Base-by-base conservation (phyloP, 2,113 vertebrate genomes). In the Tiliqua scincoides region DNA sequence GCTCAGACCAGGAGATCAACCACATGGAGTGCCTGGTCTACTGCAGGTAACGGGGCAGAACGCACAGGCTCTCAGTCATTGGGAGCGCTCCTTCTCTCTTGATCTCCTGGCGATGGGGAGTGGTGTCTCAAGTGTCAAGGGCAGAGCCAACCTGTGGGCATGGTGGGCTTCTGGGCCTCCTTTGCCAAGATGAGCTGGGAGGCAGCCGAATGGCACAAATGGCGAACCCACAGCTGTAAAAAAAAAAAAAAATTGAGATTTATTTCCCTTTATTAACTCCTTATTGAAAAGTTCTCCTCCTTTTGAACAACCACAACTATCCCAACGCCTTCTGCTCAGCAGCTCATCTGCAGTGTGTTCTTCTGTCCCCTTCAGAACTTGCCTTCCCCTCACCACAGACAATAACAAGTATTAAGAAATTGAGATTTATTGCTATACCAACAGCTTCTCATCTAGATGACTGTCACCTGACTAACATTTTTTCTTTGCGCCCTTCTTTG, bases 11-110 rank as follows among this genome's bases (percentile, higher is more conserved):
- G 83, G 98, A 99, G 89, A 99, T 99, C 95, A 99, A 99, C 94
- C 98, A 99, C 95, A 97, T 98, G 97, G 98, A 98, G 87, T 99
- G 99, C 85, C 97, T 99, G 82, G 98, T 99, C 61, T 99, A 97
- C 96, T 96, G 97, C 97, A 97, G 98, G 99, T 99, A 86, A 86
- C 59, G 5, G 23, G 37, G 17, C 96, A 94, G 96, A 4, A 48
- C 43, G 4, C 43, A 48, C n/a, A n/a, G n/a, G n/a, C n/a, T n/a
- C n/a, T n/a, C n/a, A n/a, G 63, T 0, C 0, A 35, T 4, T 35
- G 71, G 37, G 71, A 7, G 17, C 3, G 3, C 62, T 32, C 10
- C 3, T 2, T 37, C 2, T 6, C 65, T 30, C 1, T 32, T 18
- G 21, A 9, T 15, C 30, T 63, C 37, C 82, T 84, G 57, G 21